Evolutionary conservation across 2,888 invertebrate genomes (phyloP).

Genomic region (Arenicola marina): DNA sequence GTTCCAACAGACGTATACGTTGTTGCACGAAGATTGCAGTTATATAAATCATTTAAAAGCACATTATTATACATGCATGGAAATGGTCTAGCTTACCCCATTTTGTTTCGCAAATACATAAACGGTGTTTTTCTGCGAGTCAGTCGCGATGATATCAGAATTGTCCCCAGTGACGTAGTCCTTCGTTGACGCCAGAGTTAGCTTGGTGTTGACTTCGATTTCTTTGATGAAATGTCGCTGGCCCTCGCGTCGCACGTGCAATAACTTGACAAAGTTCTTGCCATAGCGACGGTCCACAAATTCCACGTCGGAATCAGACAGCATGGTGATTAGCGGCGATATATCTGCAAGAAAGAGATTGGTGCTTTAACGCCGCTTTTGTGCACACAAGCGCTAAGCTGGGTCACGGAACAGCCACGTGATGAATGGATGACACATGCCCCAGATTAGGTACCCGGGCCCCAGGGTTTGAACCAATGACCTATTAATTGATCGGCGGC

Average conservation of each 20-base stretch:
- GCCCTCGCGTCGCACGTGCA: slow-evolving; percentile 73
- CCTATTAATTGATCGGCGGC: too few species aligned
- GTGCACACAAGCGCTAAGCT: too few species aligned
- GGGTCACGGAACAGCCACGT: too few species aligned
- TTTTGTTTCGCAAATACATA: slow-evolving; percentile 78
- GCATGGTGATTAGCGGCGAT: slow-evolving; percentile 23
- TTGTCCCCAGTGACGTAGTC: slow-evolving; percentile 79
- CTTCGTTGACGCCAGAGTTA: slow-evolving; percentile 72
- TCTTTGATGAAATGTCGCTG: slow-evolving; percentile 74
- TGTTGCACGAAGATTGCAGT: too few species aligned
- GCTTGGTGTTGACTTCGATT: slow-evolving; percentile 74
- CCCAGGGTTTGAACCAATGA: too few species aligned
- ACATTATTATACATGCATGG: too few species aligned
- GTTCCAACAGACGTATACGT: too few species aligned
- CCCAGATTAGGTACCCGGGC: too few species aligned
- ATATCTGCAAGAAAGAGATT: neutral
- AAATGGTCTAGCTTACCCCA: slow-evolving; percentile 71
- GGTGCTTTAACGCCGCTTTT: too few species aligned
- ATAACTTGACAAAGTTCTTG: slow-evolving; percentile 75
- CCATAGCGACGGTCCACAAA: slow-evolving; percentile 74
- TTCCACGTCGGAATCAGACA: slow-evolving; percentile 42
- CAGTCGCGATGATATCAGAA: slow-evolving; percentile 79
- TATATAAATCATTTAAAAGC: too few species aligned
- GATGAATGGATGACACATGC: too few species aligned
- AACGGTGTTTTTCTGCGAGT: slow-evolving; percentile 82